Evolutionary conservation across 2,113 vertebrate genomes (phyloP), one percentile per base, ranked within the genome.

Genomic region (Corythornis vintsioides): DNA sequence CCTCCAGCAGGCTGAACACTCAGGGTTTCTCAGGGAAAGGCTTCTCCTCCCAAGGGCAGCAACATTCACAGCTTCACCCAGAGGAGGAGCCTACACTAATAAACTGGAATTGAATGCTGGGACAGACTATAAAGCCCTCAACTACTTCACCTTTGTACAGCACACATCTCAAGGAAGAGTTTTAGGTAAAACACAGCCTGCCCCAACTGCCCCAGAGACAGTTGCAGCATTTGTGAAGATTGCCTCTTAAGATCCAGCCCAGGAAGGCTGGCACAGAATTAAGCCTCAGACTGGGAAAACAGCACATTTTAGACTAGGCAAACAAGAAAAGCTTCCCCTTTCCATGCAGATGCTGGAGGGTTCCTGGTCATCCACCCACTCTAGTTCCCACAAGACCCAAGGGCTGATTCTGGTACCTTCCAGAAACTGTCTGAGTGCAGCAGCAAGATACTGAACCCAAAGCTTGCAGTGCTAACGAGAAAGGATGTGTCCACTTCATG

Each of bases 21-120:
- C 45, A 35, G 57, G 48, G 15, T 70, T 86, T 92, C 70, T 93
- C 89, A 94, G 63, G 78, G 50, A 87, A 90, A 63, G 55, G 47
- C 45, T 89, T 8, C 55, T 81, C 73, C 24, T 77, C 48, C 29
- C 35, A 53, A 35, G n/a, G 77, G 53, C 53, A 67, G 26, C 47
- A 75, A 31, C 28, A 57, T 16, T 6, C 43, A n/a, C 63, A 77
- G 24, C 71, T 56, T 53, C 45, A 9, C 29, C 35, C 48, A 9
- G 14, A 82, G 48, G 47, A 91, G 56, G 10, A 82, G 40, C 28
- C 57, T 56, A 10, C 66, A 38, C 48, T 75, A 43, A 40, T 40
- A 63, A 61, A 74, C 47, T 60, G 15, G 29, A 65, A 56, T 11
- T 4, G 22, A 25, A 10, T 6, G 2, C 35, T 2, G 3, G 38